These are phyloP conservation scores for Theretra japonica DNA, from an alignment of 2,888 invertebrate species.

Conservation along the genomic window DNA sequence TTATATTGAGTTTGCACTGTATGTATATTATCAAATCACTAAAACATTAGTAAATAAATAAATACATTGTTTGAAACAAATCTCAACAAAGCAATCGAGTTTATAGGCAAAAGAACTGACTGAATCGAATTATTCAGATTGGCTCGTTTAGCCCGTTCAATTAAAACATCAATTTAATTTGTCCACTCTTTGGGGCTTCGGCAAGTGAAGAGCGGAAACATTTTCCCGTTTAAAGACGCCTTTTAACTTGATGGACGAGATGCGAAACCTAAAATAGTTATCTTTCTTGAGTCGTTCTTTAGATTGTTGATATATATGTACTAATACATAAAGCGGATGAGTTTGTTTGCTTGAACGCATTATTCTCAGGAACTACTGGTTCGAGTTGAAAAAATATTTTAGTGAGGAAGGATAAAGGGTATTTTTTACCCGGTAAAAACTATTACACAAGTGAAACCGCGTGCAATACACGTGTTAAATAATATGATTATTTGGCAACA, in stretches of 20 bases:
- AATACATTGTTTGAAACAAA: slow-evolving; percentile 3
- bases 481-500: too few species aligned
- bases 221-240: neutral
- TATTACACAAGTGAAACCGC: too few species aligned
- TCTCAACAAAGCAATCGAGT: slow-evolving; percentile 13
- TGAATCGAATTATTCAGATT: slow-evolving; percentile 74
- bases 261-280: neutral
- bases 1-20: too few species aligned
- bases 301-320: neutral
- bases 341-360: too few species aligned
- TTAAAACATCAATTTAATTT: slow-evolving; percentile 70
- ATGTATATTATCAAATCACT: too few species aligned
- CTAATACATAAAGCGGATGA: too few species aligned
- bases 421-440: too few species aligned
- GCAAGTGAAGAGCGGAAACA: neutral
- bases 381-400: too few species aligned
- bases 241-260: neutral
- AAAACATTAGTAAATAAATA: too few species aligned
- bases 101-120: slow-evolving; percentile 52
- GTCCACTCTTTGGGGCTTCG: slow-evolving; percentile 28
- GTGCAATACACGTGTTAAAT: too few species aligned
- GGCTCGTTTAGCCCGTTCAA: slow-evolving; percentile 65
- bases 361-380: too few species aligned
- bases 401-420: too few species aligned
- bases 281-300: neutral